Conservation (phyloP, 2,797 vertebrate genomes). For the Gambelia wislizenii region DNA sequence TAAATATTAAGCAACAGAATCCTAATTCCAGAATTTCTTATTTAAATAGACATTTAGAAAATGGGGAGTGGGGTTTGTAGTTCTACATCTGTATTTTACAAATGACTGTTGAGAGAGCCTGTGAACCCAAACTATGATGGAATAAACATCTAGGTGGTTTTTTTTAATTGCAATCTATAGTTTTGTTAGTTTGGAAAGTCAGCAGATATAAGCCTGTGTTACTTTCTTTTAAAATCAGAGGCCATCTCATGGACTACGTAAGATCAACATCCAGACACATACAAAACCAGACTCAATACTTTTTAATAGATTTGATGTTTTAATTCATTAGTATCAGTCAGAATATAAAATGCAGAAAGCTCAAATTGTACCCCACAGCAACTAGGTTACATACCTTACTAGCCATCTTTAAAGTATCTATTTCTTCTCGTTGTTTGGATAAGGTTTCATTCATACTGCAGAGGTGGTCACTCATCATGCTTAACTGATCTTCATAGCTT, state of each 20-base stretch:
- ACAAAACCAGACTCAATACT: not conserved
- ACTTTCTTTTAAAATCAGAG: constrained; percentile 8
- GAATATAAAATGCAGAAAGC: not conserved
- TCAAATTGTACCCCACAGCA: not conserved
- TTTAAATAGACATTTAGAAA: not conserved
- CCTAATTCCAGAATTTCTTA: not conserved
- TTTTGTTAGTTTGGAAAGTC: not conserved
- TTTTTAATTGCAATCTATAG: not conserved
- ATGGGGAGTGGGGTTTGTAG: not conserved
- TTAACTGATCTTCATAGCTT: constrained; percentile 98
- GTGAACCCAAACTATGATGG: not conserved
- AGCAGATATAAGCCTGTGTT: not conserved
- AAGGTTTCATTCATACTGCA: constrained; percentile 98
- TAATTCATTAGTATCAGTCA: not conserved
- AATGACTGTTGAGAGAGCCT: not conserved
- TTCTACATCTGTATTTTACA: not conserved
- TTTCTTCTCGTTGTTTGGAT: constrained; percentile 97
- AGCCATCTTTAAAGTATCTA: constrained; percentile 93
- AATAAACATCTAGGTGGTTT: not conserved
- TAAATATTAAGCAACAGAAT: constrained; percentile 4
- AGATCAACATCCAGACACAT: not conserved
- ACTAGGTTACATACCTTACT: constrained; percentile 84
- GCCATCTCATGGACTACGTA: not conserved
- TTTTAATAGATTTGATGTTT: not conserved
- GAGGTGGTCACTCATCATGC: constrained; percentile 99